These are phyloP conservation scores for Pyrrhosoma nymphula DNA, from an alignment of 2,888 invertebrate genomes.

Conservation along the genomic window DNA sequence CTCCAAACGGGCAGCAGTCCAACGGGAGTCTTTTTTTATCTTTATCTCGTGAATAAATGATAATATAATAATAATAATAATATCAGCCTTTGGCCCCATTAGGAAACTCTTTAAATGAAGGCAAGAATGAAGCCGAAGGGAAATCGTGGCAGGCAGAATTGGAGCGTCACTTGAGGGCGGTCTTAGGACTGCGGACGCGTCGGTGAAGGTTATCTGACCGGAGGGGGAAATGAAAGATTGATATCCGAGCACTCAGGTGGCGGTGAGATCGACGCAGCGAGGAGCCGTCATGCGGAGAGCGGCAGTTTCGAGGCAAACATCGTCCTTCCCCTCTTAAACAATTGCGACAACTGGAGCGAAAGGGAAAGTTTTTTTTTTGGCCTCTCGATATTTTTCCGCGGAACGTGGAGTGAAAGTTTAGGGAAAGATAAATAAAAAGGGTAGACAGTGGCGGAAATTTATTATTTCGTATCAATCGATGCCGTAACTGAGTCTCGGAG, in stretches of 20 bases:
- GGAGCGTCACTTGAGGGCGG: not conserved
- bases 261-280: no score
- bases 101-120: not conserved
- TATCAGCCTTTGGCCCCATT: not conserved
- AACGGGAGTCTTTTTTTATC: not conserved
- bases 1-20: not conserved
- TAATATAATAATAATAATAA: not conserved
- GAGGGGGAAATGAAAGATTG: not conserved
- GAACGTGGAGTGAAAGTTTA: not conserved
- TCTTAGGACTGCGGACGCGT: not conserved
- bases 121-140: not conserved
- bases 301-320: not conserved
- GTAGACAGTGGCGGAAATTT: not conserved
- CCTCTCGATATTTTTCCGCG: not conserved
- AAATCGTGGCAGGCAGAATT: not conserved
- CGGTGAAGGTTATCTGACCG: not conserved
- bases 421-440: not conserved
- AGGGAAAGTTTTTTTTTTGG: not conserved
- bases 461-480: not conserved
- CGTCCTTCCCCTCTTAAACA: not conserved
- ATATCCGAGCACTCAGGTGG: not conserved
- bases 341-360: slow-evolving; percentile 18
- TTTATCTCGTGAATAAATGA: not conserved
- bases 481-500: not conserved
- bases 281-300: not conserved